Conservation (phyloP, 2,113 vertebrate species). For the Sinocyclocheilus rhinocerous region DNA sequence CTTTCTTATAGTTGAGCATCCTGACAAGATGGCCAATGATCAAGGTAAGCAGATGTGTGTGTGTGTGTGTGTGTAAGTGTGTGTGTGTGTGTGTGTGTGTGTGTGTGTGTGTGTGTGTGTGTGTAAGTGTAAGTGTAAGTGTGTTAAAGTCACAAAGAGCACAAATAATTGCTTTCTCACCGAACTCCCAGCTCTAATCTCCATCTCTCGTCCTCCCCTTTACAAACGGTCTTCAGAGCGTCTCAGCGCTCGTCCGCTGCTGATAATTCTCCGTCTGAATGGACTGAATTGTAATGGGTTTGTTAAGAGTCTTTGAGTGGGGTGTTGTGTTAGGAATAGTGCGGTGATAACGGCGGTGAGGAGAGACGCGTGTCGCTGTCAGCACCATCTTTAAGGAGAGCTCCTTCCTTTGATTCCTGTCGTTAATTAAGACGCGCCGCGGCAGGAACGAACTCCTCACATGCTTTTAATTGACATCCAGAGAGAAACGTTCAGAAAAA, state of each 20-base stretch:
- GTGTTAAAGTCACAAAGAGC: not conserved
- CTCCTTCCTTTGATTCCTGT: constrained; percentile 33
- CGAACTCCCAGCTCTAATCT: not conserved
- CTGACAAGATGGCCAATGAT: constrained; percentile 98
- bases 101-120: not conserved
- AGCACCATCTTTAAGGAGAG: constrained; percentile 51
- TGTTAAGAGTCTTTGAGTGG: constrained; percentile 34
- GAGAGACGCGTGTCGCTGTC: not conserved
- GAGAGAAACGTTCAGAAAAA: not conserved
- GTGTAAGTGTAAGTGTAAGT: not conserved
- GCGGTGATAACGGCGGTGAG: not conserved
- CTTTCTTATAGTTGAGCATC: constrained; percentile 83
- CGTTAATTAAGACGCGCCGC: constrained; percentile 52
- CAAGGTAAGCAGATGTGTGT: constrained; percentile 81
- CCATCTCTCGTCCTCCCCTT: not conserved
- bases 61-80: not conserved
- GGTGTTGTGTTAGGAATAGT: constrained; percentile 13
- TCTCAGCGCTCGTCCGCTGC: not conserved
- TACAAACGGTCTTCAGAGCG: not conserved
- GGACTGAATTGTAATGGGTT: constrained; percentile 24
- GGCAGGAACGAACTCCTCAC: not conserved
- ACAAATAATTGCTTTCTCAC: not conserved
- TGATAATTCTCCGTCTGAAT: constrained; percentile 40
- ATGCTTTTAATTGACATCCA: constrained; percentile 52
- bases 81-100: not conserved